Conservation (phyloP, 2,797 vertebrate species). For the Parauchenoglanis ngamensis region DNA sequence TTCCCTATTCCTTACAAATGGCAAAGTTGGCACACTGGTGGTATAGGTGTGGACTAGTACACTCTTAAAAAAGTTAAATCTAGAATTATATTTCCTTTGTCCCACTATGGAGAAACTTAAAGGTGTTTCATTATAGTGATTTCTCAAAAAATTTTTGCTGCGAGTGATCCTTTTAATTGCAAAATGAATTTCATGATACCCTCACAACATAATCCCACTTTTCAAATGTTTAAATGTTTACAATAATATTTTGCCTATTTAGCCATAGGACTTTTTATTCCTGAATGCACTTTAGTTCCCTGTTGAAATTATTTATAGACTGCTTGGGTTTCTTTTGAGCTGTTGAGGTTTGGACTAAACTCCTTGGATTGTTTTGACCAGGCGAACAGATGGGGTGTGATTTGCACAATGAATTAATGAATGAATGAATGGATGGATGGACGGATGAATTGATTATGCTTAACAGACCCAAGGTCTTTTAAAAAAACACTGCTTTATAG, state of each 20-base stretch:
- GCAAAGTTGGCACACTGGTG: not conserved
- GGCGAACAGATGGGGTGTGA: not conserved
- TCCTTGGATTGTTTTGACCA: not conserved
- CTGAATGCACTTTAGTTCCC: not conserved
- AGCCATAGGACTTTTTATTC: not conserved
- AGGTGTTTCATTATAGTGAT: not conserved
- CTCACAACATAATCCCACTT: not conserved
- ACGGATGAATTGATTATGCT: not conserved
- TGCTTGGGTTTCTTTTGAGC: not conserved
- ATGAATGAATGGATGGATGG: not conserved
- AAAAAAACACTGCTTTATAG: too few relatives aligned
- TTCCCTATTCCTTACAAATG: not conserved
- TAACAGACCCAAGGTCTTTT: too few relatives aligned
- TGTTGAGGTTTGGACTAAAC: not conserved
- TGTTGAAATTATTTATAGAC: not conserved
- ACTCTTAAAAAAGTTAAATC: not conserved
- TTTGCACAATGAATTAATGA: not conserved
- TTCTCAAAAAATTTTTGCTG: not conserved
- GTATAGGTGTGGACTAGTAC: not conserved
- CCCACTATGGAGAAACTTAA: not conserved
- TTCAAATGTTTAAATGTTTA: not conserved
- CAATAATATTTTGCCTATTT: not conserved
- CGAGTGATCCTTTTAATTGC: not conserved
- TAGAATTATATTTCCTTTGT: not conserved
- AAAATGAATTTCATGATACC: not conserved